Percentiles rank a stretch among this genome's conserved stretches.
Conservation (phyloP, 2,888 invertebrate genomes). For the Ectemnius cavifrons region DNA sequence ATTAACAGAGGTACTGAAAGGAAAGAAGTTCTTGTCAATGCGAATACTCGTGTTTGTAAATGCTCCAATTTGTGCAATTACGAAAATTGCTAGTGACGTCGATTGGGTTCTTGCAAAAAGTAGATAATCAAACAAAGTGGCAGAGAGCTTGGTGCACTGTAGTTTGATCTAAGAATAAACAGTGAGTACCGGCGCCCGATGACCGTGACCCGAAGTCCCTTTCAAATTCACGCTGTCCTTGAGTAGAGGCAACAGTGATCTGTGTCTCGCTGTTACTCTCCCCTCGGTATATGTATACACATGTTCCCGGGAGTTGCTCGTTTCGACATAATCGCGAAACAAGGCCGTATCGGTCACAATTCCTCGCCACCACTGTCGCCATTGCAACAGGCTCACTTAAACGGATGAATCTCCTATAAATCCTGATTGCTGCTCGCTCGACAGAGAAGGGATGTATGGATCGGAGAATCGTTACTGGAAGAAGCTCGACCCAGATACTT, state of each 20-base stretch:
- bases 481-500: constrained; percentile 4
- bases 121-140: no score
- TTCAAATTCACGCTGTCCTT: constrained; percentile 54
- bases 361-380: neutral
- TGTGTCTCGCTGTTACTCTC: constrained; percentile 35
- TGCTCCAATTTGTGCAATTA: no score
- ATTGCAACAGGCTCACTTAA: no score
- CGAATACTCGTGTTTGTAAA: no score
- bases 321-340: constrained; percentile 13
- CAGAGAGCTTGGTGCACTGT: constrained; percentile 6
- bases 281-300: neutral
- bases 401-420: no score
- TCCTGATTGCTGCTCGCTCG: neutral
- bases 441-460: neutral
- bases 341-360: neutral
- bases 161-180: constrained; percentile 23
- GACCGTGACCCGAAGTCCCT: constrained; percentile 46
- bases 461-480: neutral
- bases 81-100: no score
- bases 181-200: constrained; percentile 16
- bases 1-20: no score
- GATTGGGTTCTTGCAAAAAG: no score
- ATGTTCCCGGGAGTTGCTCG: neutral
- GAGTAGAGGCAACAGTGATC: constrained; percentile 27
- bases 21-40: no score